phyloP scores from a whole-genome alignment of 2,113 vertebrate genomes.

The Amia ocellicauda region DNA sequence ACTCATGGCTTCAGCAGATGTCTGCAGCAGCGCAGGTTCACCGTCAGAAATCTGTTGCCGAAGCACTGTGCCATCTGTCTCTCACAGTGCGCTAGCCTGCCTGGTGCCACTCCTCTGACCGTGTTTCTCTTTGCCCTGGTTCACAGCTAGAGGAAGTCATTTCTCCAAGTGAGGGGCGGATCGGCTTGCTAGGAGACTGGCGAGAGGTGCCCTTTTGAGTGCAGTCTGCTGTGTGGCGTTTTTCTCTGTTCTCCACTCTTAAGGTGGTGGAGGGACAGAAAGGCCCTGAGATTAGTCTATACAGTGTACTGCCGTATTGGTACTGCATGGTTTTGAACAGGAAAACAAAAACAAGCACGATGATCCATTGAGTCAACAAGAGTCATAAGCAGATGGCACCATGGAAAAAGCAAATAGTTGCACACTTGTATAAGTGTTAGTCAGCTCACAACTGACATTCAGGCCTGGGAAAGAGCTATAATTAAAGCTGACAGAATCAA shows the following conservation, averaged over 20 bases:
- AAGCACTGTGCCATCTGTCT: conserved; percentile 26
- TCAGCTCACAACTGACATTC: background rate
- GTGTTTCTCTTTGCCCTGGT: conserved; percentile 32
- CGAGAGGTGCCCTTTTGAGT: conserved; percentile 72
- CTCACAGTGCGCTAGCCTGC: conserved; percentile 29
- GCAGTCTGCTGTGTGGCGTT: conserved; percentile 43
- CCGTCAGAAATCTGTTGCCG: background rate
- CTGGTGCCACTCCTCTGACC: conserved; percentile 6
- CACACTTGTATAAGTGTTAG: background rate
- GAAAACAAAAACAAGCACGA: background rate
- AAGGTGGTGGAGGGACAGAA: background rate
- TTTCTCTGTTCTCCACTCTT: conserved; percentile 34
- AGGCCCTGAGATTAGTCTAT: conserved; percentile 8
- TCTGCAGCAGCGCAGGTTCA: conserved; percentile 7
- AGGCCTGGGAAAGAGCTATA: background rate
- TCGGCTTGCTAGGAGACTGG: conserved; percentile 79
- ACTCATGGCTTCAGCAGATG: conserved; percentile 41
- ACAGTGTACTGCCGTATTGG: background rate
- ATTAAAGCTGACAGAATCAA: background rate
- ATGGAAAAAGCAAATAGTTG: background rate
- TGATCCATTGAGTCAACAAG: background rate
- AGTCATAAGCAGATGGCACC: background rate
- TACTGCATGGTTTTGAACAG: background rate
- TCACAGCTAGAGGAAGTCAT: conserved; percentile 72
- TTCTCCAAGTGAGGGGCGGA: conserved; percentile 64